phyloP scores from a whole-genome alignment of 1,140 invertebrate species.

The Lordiphosa clarofinis region DNA sequence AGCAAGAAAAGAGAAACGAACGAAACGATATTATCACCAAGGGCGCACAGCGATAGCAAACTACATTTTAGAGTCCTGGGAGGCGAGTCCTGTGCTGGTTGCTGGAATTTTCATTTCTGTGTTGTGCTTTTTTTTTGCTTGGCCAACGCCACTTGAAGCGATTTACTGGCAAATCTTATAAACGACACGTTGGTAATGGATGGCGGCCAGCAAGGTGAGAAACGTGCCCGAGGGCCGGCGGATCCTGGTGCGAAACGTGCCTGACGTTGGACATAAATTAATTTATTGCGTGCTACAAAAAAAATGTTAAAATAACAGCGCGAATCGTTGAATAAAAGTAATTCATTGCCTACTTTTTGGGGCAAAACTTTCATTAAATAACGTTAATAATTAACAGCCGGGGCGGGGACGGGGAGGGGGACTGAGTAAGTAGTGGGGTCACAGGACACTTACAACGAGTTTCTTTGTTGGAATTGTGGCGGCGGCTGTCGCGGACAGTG shows the following conservation, averaged over 20 bases:
- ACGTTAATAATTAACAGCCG: conserved; percentile 71
- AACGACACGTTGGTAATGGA: conserved; percentile 67
- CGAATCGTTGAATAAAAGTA: conserved; percentile 60
- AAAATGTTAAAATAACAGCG: conserved; percentile 43
- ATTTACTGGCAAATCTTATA: conserved; percentile 59
- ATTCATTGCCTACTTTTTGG: conserved; percentile 67
- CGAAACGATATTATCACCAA: conserved; percentile 59
- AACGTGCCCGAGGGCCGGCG: conserved; percentile 58
- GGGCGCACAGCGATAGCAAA: conserved; percentile 17
- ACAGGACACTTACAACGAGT: conserved; percentile 74
- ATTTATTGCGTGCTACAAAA: conserved; percentile 73
- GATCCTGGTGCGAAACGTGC: conserved; percentile 61
- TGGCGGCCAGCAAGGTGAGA: conserved; percentile 61
- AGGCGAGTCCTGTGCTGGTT: conserved; percentile 26
- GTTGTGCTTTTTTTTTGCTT: conserved; percentile 43
- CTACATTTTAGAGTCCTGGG: conserved; percentile 44
- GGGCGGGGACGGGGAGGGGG: not conserved
- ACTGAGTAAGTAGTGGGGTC: not conserved
- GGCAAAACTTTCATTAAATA: conserved; percentile 61
- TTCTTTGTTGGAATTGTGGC: conserved; percentile 80
- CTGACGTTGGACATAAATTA: conserved; percentile 74
- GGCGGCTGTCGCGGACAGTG: conserved; percentile 72
- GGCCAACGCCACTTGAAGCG: conserved; percentile 60
- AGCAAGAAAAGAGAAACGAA: conserved; percentile 37
- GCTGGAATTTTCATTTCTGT: conserved; percentile 71